These are phyloP conservation scores for Sclerurus mexicanus DNA, from an alignment of 2,113 vertebrate genomes.

Conservation along the genomic window DNA sequence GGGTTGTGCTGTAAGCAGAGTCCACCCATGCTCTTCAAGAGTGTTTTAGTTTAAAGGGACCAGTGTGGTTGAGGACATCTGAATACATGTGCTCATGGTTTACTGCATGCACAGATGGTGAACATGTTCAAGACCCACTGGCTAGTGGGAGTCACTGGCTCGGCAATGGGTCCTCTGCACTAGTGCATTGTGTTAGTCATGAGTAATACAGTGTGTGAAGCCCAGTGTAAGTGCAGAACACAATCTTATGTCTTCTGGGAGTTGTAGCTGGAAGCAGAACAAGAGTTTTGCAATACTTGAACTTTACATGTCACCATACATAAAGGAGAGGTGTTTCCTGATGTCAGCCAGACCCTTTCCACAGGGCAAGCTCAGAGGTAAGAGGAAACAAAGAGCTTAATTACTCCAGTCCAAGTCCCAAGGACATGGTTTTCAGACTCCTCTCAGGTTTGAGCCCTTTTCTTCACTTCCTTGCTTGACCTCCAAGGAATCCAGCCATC, in stretches of 20 bases:
- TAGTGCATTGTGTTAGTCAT: neutral
- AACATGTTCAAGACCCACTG: neutral
- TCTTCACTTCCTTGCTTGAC: neutral
- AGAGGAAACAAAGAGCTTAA: neutral
- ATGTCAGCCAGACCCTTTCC: neutral
- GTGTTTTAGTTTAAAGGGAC: neutral
- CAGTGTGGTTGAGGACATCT: accelerated
- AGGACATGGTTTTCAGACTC: neutral
- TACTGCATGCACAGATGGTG: neutral
- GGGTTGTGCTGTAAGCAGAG: neutral
- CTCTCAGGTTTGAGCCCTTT: neutral
- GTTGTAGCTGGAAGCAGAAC: neutral
- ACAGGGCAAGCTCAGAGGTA: neutral
- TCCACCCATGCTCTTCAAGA: accelerated
- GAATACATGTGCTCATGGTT: neutral
- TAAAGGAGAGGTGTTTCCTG: neutral
- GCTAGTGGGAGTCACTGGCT: neutral
- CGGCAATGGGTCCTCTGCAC: accelerated
- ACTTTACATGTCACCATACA: neutral
- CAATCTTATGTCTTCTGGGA: neutral
- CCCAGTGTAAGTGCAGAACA: neutral
- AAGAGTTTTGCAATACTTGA: neutral
- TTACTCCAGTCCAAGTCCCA: neutral
- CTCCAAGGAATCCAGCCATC: neutral
- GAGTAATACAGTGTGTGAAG: neutral